A percentile compares a stretch with the other conserved stretches of the same genome.
Conservation (phyloP, 1,140 invertebrate genomes). For the Amphibalanus amphitrite region DNA sequence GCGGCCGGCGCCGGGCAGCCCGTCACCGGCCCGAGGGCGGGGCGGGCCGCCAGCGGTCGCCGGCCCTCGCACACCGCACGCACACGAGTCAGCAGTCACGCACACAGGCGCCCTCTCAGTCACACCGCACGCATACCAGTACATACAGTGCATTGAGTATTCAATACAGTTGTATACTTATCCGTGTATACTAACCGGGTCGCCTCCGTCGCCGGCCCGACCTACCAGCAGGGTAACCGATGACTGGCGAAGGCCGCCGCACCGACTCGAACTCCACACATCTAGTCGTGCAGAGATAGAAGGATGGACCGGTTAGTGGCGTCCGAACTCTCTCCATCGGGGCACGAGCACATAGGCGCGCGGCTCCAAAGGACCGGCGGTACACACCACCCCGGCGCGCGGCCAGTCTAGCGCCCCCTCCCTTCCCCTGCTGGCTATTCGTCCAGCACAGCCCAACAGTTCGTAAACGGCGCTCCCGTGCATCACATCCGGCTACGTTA, state of each 20-base stretch:
- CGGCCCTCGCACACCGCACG: too few species aligned
- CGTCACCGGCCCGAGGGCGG: neutral
- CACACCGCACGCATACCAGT: neutral
- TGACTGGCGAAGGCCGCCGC: too few species aligned
- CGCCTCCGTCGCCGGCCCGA: neutral
- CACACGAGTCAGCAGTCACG: neutral
- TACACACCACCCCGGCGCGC: neutral
- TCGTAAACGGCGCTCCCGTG: too few species aligned
- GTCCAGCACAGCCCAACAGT: too few species aligned
- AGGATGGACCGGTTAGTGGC: neutral
- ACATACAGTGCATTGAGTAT: neutral
- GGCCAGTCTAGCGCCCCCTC: neutral
- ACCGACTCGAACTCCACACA: neutral
- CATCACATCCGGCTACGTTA: neutral
- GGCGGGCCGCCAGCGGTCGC: neutral
- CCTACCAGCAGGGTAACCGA: neutral
- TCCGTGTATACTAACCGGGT: neutral
- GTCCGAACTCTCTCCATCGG: too few species aligned
- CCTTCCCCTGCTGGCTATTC: too few species aligned
- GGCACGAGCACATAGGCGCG: neutral
- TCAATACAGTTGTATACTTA: neutral
- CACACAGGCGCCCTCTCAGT: neutral
- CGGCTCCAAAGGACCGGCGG: neutral
- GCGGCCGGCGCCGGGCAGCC: too few species aligned
- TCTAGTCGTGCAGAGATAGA: slow-evolving; percentile 1